These are phyloP conservation scores for Teleiodes luculella DNA, from an alignment of 2,888 invertebrate species.

Conservation along the genomic window DNA sequence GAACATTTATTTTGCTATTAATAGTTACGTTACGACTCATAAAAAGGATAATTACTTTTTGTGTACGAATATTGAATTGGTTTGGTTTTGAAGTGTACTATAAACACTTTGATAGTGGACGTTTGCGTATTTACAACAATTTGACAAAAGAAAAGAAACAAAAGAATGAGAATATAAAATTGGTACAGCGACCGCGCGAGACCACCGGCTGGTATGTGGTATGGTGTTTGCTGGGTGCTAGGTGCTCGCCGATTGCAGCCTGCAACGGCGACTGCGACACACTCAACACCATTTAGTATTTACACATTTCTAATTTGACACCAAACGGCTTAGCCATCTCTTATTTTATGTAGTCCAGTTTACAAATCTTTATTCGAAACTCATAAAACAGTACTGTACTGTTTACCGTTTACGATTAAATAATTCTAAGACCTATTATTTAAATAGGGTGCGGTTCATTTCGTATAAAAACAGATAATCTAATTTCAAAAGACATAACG, in stretches of 20 bases:
- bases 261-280: not conserved
- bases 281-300: not conserved
- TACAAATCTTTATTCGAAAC: no score
- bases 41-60: not conserved
- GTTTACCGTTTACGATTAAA: no score
- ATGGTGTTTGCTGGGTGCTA: no score
- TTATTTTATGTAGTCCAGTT: no score
- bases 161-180: conserved; percentile 40
- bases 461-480: no score
- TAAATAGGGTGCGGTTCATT: no score
- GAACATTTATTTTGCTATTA: no score
- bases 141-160: conserved; percentile 35
- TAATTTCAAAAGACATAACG: no score
- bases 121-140: conserved; percentile 26
- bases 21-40: no score
- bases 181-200: conserved; percentile 43
- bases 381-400: not conserved
- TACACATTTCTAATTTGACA: not conserved
- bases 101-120: conserved; percentile 22
- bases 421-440: no score
- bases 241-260: conserved; percentile 33
- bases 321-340: not conserved
- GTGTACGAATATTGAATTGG: not conserved
- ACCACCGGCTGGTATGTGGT: conserved; percentile 32
- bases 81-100: not conserved